Conservation (phyloP, 2,888 invertebrate species). For the Iselma pallidipennis region DNA sequence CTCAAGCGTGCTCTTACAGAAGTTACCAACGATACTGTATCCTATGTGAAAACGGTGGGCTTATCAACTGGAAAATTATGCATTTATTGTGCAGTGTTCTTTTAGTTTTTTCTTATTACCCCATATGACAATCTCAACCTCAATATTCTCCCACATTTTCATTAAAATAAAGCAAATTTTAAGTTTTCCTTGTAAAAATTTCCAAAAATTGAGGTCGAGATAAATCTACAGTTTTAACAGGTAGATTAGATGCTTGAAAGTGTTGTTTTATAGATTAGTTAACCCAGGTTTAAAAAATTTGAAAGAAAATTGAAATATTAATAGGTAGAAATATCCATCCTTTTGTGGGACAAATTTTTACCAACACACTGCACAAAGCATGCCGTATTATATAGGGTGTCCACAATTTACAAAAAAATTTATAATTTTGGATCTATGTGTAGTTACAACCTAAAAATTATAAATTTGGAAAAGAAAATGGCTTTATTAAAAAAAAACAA, state of each 20-base stretch:
- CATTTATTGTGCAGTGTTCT: constrained; percentile 18
- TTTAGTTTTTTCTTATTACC: constrained; percentile 43
- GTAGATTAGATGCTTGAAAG: not conserved
- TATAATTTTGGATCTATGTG: not conserved
- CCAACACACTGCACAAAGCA: not conserved
- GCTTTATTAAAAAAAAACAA: too few species aligned
- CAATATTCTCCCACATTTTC: too few species aligned
- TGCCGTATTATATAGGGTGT: too few species aligned
- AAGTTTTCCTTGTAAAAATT: too few species aligned
- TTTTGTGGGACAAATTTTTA: not conserved
- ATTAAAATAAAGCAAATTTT: too few species aligned
- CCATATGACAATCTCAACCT: constrained; percentile 31
- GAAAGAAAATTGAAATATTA: not conserved
- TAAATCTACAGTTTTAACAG: not conserved
- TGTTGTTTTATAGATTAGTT: not conserved
- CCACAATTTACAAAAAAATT: not conserved
- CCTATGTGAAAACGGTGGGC: constrained; percentile 85
- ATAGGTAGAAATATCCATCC: not conserved
- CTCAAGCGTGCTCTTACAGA: constrained; percentile 89
- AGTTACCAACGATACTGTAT: constrained; percentile 84
- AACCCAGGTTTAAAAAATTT: not conserved
- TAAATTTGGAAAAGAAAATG: not conserved
- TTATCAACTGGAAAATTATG: constrained; percentile 33
- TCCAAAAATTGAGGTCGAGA: constrained; percentile 9
- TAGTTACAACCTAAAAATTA: not conserved